These are phyloP conservation scores for Vanacampus margaritifer DNA, from an alignment of 2,113 vertebrate species.

Conservation along the genomic window DNA sequence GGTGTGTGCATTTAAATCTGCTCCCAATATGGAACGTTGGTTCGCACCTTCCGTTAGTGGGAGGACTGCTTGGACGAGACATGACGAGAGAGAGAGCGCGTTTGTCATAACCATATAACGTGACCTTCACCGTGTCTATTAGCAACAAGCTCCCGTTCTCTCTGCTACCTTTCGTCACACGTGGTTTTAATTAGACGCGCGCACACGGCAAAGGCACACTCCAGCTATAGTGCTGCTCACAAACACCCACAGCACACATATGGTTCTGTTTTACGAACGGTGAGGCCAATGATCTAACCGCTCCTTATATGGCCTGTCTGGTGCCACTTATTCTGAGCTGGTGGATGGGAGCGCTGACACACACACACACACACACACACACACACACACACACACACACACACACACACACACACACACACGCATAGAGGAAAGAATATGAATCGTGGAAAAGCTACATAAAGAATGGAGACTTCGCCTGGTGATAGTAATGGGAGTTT, in stretches of 20 bases:
- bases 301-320: conserved; percentile 79
- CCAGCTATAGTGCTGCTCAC: conserved; percentile 26
- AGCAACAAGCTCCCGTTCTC: conserved; percentile 68
- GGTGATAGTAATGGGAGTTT: conserved; percentile 1
- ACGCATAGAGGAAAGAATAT: conserved; percentile 12
- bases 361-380: conserved; percentile 37
- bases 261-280: conserved; percentile 68
- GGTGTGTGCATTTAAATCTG: background rate
- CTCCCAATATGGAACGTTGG: background rate
- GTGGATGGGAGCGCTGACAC: conserved; percentile 55
- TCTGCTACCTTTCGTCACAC: conserved; percentile 64
- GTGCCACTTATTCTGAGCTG: conserved; percentile 72
- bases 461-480: background rate
- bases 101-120: conserved; percentile 61
- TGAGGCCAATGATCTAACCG: conserved; percentile 72
- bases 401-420: conserved; percentile 18
- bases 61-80: conserved; percentile 4
- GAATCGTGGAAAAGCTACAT: conserved; percentile 16
- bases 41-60: background rate
- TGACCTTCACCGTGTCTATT: conserved; percentile 69
- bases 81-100: conserved; percentile 28
- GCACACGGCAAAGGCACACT: conserved; percentile 16
- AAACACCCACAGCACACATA: conserved; percentile 51
- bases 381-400: conserved; percentile 29
- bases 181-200: conserved; percentile 64